Percentiles rank a stretch among this genome's conserved stretches.
phyloP scores from a whole-genome alignment of 2,888 invertebrate genomes.

The Anoncus sp. region DNA sequence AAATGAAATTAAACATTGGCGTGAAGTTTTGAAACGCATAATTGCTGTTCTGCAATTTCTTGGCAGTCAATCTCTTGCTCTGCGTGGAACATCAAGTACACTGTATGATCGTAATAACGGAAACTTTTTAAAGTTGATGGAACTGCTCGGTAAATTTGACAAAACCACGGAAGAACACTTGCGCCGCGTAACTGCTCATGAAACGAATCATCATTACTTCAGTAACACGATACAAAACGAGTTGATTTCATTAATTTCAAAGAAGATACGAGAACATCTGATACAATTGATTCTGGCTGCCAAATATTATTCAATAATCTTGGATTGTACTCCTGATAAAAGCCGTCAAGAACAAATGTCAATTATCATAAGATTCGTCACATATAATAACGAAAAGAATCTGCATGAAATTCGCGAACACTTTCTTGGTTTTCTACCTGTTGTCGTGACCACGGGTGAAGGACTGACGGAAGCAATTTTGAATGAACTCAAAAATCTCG shows the following conservation, averaged over 20 bases:
- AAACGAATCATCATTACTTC: conserved; percentile 9
- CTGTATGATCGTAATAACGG: no score
- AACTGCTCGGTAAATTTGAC: no score
- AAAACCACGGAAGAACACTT: no score
- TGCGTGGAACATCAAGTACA: no score
- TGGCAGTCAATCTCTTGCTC: no score
- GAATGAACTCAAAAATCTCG: conserved; percentile 36
- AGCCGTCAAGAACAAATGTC: conserved; percentile 57
- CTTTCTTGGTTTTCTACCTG: conserved; percentile 50
- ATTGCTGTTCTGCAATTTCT: no score
- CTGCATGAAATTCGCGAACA: conserved; percentile 42
- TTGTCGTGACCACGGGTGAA: conserved; percentile 53
- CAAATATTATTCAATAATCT: conserved; percentile 58
- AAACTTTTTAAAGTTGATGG: no score
- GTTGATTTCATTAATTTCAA: conserved; percentile 17
- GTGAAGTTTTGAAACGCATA: no score
- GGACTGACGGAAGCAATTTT: conserved; percentile 47
- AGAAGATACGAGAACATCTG: no score
- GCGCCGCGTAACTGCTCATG: neutral
- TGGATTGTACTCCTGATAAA: conserved; percentile 57
- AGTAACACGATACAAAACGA: conserved; percentile 17
- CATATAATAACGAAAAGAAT: conserved; percentile 33
- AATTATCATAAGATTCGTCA: conserved; percentile 44
- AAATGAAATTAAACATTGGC: no score
- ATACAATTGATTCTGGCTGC: conserved; percentile 13